Evolutionary conservation across 2,888 invertebrate genomes (phyloP), one percentile per base, ranked within the genome.

Genomic region (Acanthoscelides obtectus): DNA sequence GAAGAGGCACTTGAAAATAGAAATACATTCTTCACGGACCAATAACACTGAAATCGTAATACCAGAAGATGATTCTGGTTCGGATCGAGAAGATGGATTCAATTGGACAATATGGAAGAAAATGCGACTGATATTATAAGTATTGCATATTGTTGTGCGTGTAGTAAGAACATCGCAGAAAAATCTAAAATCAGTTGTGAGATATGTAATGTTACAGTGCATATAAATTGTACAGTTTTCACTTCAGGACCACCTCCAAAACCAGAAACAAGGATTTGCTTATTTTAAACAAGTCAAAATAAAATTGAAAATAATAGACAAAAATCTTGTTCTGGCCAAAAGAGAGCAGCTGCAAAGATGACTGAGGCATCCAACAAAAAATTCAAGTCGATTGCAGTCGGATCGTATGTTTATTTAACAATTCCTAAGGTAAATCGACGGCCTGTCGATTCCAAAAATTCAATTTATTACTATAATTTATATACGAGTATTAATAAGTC

Each of bases 401-500:
- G 22, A 65, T 64, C 70, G 17, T 22, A 65, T 22, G 70, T 70
- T 70, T 70, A 22, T 22, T 8, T 66, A 65, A 22, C 64, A 65
- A 22, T 70, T 2, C 70, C 70, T 22, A 70, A 65, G 65, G 65
- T 70, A 67, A 21, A 70, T 70, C 64, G 22, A 64, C 22, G 65
- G 2, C 22, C 65, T 22, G 63, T 70, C 64, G 66, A 64, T 70
- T 70, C 22, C 65, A 22, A 65, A 25, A 65, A 70, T 70, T 65
- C n/a, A 22, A 45, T 45, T 68, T 22, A 71, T 68, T 68, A 71
- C 19, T 25, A 71, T 64, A 69, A 69, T 69, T 64, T 71, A 69
- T 71, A 45, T 22, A 65, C 69, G 69, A 71, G 20, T 71, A 64
- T n/a, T n/a, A n/a, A n/a, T n/a, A n/a, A n/a, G n/a, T n/a, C n/a